These are phyloP conservation scores for Eupeodes luniger DNA, from an alignment of 2,888 invertebrate genomes.

Conservation along the genomic window DNA sequence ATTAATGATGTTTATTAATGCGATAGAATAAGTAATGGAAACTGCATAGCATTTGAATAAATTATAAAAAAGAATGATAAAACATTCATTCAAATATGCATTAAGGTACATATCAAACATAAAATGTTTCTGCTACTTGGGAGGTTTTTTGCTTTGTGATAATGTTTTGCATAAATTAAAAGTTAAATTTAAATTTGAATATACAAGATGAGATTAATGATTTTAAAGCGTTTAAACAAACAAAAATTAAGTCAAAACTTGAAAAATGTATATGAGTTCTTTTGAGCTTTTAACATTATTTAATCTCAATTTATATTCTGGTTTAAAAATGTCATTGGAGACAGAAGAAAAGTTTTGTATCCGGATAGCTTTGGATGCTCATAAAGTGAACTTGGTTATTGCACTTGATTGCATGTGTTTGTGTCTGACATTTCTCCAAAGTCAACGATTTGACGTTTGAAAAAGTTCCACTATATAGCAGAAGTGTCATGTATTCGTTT, in stretches of 20 bases:
- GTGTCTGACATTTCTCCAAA: too few species aligned
- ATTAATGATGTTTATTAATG: neutral
- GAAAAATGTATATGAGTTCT: neutral
- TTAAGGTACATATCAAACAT: neutral
- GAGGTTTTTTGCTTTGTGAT: neutral
- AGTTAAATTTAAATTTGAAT: neutral
- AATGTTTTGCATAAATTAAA: neutral
- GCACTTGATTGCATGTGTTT: too few species aligned
- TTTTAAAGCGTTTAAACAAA: neutral
- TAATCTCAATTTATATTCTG: too few species aligned
- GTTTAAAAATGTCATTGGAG: too few species aligned
- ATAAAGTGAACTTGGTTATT: too few species aligned
- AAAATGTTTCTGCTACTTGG: conserved; percentile 4
- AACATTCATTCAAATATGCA: neutral
- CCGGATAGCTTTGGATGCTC: too few species aligned
- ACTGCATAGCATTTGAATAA: conserved; percentile 5
- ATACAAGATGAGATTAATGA: neutral
- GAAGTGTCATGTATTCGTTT: too few species aligned
- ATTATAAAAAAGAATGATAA: conserved; percentile 5
- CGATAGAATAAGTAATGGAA: conserved; percentile 8
- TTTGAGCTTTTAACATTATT: too few species aligned
- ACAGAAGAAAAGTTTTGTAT: too few species aligned
- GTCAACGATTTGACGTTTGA: too few species aligned
- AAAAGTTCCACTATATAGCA: too few species aligned
- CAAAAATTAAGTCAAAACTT: neutral